phyloP scores from a whole-genome alignment of 2,113 vertebrate species.

The Eulemur rufifrons region DNA sequence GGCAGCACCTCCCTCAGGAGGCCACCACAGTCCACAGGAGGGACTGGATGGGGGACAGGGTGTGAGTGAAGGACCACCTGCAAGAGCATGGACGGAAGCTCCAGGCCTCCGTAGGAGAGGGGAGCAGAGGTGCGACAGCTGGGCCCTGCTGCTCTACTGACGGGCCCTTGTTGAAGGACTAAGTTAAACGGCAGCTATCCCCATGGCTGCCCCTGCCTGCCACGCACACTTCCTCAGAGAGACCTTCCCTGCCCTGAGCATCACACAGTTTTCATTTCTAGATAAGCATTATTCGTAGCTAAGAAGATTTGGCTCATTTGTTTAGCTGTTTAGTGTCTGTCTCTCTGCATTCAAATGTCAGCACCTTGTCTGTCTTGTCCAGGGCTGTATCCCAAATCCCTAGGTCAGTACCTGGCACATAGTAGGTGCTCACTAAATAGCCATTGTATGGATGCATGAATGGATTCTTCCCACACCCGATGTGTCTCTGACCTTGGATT shows the following conservation, averaged over 20 bases:
- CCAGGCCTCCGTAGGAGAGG: neutral
- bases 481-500: neutral
- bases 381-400: neutral
- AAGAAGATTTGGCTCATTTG: neutral
- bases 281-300: neutral
- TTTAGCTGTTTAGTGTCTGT: neutral
- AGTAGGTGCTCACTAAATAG: neutral
- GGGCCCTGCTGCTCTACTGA: conserved; percentile 55
- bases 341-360: neutral
- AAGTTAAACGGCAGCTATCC: neutral
- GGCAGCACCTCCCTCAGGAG: neutral
- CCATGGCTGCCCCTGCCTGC: neutral
- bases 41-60: neutral
- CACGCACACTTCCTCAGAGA: neutral
- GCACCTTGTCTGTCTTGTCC: neutral
- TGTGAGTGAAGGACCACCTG: neutral
- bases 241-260: neutral
- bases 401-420: neutral
- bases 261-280: neutral
- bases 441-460: neutral
- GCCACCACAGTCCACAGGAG: neutral
- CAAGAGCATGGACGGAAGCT: neutral
- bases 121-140: conserved; percentile 23
- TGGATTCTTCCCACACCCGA: neutral
- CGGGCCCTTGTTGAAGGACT: conserved; percentile 32